These are phyloP conservation scores for Cerceris ruficornis DNA, from an alignment of 2,888 invertebrate genomes.

Conservation along the genomic window DNA sequence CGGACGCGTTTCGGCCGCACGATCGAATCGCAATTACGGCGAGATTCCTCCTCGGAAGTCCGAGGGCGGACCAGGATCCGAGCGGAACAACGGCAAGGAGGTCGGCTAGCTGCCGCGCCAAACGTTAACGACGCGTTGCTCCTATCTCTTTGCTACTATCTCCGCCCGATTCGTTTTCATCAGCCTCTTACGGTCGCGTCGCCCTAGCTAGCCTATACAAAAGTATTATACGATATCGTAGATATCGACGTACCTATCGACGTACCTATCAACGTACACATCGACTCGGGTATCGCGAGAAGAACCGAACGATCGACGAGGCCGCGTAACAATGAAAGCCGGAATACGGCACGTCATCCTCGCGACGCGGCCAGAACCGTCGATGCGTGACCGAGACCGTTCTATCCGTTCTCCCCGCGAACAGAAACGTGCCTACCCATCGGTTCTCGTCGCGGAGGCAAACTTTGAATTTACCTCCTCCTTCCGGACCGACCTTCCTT, in stretches of 20 bases:
- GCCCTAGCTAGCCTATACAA: constrained; percentile 42
- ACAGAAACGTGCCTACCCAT: constrained; percentile 42
- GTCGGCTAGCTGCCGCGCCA: constrained; percentile 64
- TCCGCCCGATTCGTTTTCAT: constrained; percentile 64
- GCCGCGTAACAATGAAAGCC: constrained; percentile 47
- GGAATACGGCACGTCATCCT: constrained; percentile 53
- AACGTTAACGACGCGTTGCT: constrained; percentile 68
- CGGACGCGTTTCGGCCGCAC: too few species aligned
- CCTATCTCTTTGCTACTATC: constrained; percentile 76
- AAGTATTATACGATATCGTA: constrained; percentile 61
- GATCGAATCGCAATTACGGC: too few species aligned
- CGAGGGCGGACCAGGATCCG: background rate
- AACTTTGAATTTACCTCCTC: too few species aligned
- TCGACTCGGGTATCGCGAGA: constrained; percentile 17
- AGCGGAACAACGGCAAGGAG: constrained; percentile 53
- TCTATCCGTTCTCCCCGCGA: background rate
- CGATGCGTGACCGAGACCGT: constrained; percentile 48
- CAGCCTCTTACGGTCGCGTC: constrained; percentile 50
- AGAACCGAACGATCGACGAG: background rate
- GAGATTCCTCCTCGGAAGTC: too few species aligned
- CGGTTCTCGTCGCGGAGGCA: background rate
- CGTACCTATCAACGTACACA: constrained; percentile 30
- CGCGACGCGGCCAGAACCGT: constrained; percentile 38
- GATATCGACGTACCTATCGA: constrained; percentile 37
- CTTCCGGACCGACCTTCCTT: too few species aligned